These are phyloP conservation scores for Tryphoninae sp. DNA, from an alignment of 2,888 invertebrate genomes.

Conservation along the genomic window DNA sequence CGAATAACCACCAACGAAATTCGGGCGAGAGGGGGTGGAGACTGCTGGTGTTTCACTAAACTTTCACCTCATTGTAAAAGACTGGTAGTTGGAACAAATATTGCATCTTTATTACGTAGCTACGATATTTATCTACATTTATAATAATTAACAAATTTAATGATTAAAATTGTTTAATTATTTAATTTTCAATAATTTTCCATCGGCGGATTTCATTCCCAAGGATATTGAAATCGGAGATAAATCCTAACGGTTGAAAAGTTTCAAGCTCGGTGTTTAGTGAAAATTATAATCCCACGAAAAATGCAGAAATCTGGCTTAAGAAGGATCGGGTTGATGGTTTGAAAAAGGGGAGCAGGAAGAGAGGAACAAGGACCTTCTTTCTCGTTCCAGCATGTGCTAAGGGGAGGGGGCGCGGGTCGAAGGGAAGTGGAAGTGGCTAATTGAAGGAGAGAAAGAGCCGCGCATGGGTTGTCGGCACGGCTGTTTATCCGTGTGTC, in stretches of 20 bases:
- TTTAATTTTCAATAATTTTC: no score
- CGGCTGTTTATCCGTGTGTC: conserved; percentile 30
- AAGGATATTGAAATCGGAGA: neutral
- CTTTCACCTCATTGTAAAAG: conserved; percentile 21
- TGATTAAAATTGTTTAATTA: no score
- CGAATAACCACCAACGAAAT: conserved; percentile 34
- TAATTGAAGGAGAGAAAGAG: conserved; percentile 71
- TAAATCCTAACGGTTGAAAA: neutral
- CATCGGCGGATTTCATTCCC: no score
- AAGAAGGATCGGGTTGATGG: conserved; percentile 35
- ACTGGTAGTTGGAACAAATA: conserved; percentile 29
- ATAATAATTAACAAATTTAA: no score
- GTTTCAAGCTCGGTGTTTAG: neutral
- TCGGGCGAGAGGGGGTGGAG: conserved; percentile 27
- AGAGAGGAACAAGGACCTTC: conserved; percentile 49
- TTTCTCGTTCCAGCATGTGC: neutral
- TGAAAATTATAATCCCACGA: neutral
- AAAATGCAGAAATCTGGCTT: conserved; percentile 54
- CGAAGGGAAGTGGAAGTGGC: conserved; percentile 66
- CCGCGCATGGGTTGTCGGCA: conserved; percentile 61
- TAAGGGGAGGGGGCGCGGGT: conserved; percentile 59
- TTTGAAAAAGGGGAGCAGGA: conserved; percentile 50
- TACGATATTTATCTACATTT: no score
- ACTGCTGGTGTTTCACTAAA: conserved; percentile 56
- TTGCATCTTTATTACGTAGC: no score